Percentiles rank a stretch among this genome's conserved stretches.
Evolutionary conservation across 2,797 vertebrate species (phyloP).

Genomic region (Rhabdomys pumilio): DNA sequence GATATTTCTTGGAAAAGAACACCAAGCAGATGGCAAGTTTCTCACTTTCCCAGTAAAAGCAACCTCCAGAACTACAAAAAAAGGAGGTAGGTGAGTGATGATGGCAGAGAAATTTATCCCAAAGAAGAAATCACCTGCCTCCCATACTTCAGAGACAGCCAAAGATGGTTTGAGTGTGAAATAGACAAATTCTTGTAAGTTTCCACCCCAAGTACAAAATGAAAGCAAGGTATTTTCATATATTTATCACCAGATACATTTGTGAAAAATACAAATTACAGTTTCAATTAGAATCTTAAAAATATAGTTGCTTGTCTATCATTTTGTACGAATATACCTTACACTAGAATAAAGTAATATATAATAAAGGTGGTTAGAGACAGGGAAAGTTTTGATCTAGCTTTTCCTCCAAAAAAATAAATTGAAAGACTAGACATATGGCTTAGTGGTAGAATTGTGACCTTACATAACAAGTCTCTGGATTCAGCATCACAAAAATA

Average conservation of each 20-base stretch:
- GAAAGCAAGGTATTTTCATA: neutral
- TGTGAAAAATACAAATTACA: constrained; percentile 21
- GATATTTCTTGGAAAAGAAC: constrained; percentile 2
- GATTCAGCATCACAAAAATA: neutral
- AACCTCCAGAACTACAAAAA: constrained; percentile 6
- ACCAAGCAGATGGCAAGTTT: constrained; percentile 36
- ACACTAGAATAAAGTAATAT: neutral
- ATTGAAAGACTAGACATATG: neutral
- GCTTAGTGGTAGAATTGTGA: neutral
- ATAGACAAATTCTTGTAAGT: neutral
- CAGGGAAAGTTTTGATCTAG: neutral
- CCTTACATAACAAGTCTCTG: neutral
- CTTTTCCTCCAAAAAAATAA: constrained; percentile 1
- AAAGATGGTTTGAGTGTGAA: neutral
- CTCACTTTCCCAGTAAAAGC: neutral
- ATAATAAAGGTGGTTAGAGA: neutral
- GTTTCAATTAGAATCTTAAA: constrained; percentile 42
- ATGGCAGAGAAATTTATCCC: neutral
- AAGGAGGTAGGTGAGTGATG: neutral
- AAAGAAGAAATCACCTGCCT: neutral
- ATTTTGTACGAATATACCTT: neutral
- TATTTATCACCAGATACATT: neutral
- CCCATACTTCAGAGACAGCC: neutral
- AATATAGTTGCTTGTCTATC: neutral
- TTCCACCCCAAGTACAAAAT: constrained; percentile 20